Base-by-base conservation (phyloP, 1,140 invertebrate species). In the Drosophila athabasca region DNA sequence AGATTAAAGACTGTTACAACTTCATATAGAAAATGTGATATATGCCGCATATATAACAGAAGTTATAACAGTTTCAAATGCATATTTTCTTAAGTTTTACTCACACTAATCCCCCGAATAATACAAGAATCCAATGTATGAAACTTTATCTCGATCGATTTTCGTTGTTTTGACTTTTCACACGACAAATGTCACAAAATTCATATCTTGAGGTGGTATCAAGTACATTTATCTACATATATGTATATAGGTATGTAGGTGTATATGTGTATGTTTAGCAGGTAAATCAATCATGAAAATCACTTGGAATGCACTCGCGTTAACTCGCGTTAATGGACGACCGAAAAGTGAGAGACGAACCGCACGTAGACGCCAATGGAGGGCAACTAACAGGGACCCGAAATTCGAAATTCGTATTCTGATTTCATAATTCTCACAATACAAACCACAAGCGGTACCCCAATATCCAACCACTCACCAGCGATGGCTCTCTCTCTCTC, bases 341-440 rank as follows among this genome's bases (percentile, higher is more conserved):
- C 45, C 11, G 24, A 9, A 22, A 19, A 64, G 6, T 29, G 49
- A 39, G 48, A 57, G 17, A 77, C 78, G 24, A 60, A 88, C 82
- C 82, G 82, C 83, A 88, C 82, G 52, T 59, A 60, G 54, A 76
- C 54, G 69, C 70, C 55, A 69, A 61, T 57, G 75, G 64, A 72
- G 61, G 65, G 41, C 83, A 75, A 87, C 82, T 87, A 88, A 87
- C 54, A 45, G 52, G 44, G 51, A 46, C 68, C 51, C 35, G 58
- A 84, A 73, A 19, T 19, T 19, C 17, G 17, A 19, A 74, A 77
- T 51, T 45, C 19, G 31, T 44, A 48, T 46, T 65, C 62, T 72
- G 51, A 87, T 87, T 88, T 87, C 82, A 87, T 88, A 87, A 82
- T 67, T 74, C 62, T 60, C 58, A 45, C 43, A 39, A 39, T 19